Evolutionary conservation across 2,888 invertebrate species (phyloP).

Genomic region (Heliconius ismenius): DNA sequence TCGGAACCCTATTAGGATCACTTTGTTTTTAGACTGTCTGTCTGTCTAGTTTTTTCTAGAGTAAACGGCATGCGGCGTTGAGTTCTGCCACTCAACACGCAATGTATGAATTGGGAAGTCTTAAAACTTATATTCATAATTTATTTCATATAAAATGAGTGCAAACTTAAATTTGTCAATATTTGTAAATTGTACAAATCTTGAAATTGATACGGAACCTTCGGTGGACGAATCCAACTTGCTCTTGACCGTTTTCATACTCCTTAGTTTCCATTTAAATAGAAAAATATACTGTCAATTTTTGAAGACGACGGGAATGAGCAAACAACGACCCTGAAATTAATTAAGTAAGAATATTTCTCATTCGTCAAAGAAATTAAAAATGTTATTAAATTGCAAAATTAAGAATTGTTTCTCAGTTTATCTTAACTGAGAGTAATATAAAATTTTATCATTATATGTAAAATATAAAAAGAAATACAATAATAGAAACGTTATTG

Average conservation of each 20-base stretch:
- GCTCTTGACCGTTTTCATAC: background rate
- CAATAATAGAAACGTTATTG: conserved; percentile 35
- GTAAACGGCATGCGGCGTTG: too few relatives aligned
- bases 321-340: conserved; percentile 13
- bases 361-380: conserved; percentile 24
- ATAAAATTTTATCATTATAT: background rate
- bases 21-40: background rate
- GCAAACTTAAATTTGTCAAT: too few relatives aligned
- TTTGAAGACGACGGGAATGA: background rate
- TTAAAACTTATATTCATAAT: too few relatives aligned
- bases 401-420: background rate
- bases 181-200: too few relatives aligned
- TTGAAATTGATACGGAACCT: too few relatives aligned
- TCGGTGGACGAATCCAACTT: background rate
- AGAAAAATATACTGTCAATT: background rate
- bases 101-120: too few relatives aligned
- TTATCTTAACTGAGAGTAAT: background rate
- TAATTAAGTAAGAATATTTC: conserved; percentile 12
- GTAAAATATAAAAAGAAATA: conserved; percentile 2
- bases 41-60: background rate
- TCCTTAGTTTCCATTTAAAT: background rate
- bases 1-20: background rate
- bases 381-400: conserved; percentile 16
- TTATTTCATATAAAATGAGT: too few relatives aligned
- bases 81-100: too few relatives aligned